Evolutionary conservation across 2,113 vertebrate species (phyloP), one percentile per base, ranked within the genome.

Genomic region (Amblyopsis rosae): DNA sequence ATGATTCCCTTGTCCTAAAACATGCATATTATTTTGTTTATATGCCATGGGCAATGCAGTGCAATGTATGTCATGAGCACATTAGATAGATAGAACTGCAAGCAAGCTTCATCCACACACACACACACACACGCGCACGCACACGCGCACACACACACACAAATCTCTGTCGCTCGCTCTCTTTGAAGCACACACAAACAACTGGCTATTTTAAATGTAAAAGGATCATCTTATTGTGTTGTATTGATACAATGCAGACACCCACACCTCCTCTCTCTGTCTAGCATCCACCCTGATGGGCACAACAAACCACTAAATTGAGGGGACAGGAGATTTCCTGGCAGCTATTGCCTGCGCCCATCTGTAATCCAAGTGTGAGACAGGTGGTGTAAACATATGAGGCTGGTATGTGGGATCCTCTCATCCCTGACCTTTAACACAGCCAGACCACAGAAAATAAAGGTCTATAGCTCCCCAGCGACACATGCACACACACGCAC

Each of bases 401-500:
- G 71, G 74, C 62, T 62, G 15, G 67, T 57, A 70, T 80, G 72
- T 73, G 69, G 80, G 72, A 81, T 80, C 74, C 68, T 83, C 79
- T 87, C 87, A 82, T 82, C 79, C 67, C 79, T 86, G 86, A 90
- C 87, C 84, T 89, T 88, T 87, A 86, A 73, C 84, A 82, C 76
- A 73, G 53, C 73, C 77, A 84, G 74, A 84, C 77, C 77, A 81
- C 75, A 80, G 78, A 78, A 86, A 69, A 77, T 79, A 87, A 89
- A 87, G 82, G 79, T 89, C 87, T 86, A 63, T 72, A 85, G 82
- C 88, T 88, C 86, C 81, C 79, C 57, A 26, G 61, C 69, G 82
- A 67, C 74, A 76, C 53, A 64, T 69, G 77, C 17, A 66, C 65
- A 77, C 77, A 65, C 62, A 56, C 46, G 41, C 76, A 62, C 60